A percentile compares a stretch with the other conserved stretches of the same genome.
Conservation (phyloP, 2,113 vertebrate species). For the Struthidea cinerea region DNA sequence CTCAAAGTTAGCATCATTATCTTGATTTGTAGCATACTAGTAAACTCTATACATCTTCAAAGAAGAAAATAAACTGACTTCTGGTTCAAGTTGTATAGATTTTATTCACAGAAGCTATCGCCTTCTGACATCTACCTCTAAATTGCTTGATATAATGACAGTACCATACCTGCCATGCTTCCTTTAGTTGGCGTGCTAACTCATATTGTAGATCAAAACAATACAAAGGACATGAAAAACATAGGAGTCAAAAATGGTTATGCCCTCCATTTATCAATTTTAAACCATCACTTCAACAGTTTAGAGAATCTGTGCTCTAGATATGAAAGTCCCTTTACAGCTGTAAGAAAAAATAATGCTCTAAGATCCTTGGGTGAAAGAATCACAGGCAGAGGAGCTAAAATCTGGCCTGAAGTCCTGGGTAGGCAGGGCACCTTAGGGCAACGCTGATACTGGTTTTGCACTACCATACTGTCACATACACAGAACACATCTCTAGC, state of each 20-base stretch:
- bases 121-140: background rate
- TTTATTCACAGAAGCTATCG: background rate
- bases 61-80: background rate
- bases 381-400: background rate
- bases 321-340: background rate
- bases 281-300: background rate
- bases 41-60: background rate
- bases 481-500: background rate
- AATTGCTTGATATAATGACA: background rate
- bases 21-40: background rate
- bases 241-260: background rate
- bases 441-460: background rate
- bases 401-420: background rate
- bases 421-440: background rate
- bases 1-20: background rate
- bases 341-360: background rate
- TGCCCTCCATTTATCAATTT: conserved; percentile 23
- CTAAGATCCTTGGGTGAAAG: background rate
- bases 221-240: conserved; percentile 3
- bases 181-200: background rate
- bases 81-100: background rate
- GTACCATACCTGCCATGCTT: background rate
- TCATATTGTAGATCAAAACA: background rate
- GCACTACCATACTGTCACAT: accelerated
- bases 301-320: background rate